phyloP scores from a whole-genome alignment of 2,113 vertebrate genomes.

The Elephas maximus region DNA sequence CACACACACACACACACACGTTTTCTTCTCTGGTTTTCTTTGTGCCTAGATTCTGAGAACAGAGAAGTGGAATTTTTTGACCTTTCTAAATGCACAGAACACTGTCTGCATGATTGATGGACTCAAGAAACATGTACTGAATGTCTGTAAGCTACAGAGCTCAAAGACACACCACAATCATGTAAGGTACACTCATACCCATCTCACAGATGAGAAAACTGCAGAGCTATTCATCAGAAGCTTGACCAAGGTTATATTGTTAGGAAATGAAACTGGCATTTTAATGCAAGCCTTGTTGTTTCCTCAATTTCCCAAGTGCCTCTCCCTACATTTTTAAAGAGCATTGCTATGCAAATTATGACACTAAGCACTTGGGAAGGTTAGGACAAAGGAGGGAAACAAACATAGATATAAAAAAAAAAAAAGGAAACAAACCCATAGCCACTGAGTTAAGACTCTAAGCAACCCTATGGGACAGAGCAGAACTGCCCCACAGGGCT shows the following conservation, averaged over 20 bases:
- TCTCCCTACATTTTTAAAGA: neutral
- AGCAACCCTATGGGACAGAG: too few relatives aligned
- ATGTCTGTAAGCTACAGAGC: neutral
- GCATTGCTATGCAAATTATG: neutral
- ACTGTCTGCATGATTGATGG: neutral
- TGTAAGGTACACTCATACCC: neutral
- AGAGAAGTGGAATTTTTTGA: neutral
- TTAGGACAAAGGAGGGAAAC: neutral
- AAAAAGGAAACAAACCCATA: too few relatives aligned
- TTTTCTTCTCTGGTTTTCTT: neutral
- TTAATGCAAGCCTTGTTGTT: neutral
- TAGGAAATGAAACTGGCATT: neutral
- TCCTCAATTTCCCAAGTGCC: neutral
- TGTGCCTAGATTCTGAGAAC: slow-evolving; percentile 28
- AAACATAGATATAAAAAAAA: neutral
- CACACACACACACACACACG: neutral
- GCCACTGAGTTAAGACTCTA: too few relatives aligned
- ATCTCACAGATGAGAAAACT: neutral
- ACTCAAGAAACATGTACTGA: neutral
- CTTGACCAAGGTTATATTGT: neutral
- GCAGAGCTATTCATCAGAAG: neutral
- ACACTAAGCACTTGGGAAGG: neutral
- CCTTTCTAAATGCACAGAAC: neutral
- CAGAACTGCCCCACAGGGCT: too few relatives aligned
- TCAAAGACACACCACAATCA: neutral